Evolutionary conservation across 2,888 invertebrate genomes (phyloP).

Genomic region (Drosophila incognita): DNA sequence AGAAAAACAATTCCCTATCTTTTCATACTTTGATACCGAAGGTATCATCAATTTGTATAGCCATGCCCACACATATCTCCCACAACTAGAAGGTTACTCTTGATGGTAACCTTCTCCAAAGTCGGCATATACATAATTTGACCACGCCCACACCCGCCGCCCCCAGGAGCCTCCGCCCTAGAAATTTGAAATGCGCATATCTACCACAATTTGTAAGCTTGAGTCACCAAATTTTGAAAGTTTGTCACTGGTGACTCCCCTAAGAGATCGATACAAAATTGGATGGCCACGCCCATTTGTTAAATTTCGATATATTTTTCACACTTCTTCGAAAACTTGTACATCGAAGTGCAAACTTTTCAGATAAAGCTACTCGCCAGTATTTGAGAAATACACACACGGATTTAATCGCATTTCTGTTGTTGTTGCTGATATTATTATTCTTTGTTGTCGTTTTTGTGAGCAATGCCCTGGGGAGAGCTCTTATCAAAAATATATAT

Average conservation of each 20-base stretch:
- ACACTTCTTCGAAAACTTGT: neutral
- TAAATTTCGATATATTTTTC: neutral
- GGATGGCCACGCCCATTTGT: neutral
- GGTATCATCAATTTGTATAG: too few relatives aligned
- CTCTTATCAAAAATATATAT: slow-evolving; percentile 41
- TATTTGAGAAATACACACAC: slow-evolving; percentile 29
- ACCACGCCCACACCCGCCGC: too few relatives aligned
- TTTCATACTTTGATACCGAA: neutral
- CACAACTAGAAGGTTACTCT: too few relatives aligned
- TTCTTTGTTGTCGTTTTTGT: slow-evolving; percentile 15
- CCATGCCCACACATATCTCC: too few relatives aligned
- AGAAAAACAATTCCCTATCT: neutral
- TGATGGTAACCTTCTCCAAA: too few relatives aligned
- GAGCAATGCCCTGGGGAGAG: slow-evolving; percentile 32
- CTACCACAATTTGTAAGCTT: too few relatives aligned
- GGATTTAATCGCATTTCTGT: slow-evolving; percentile 31
- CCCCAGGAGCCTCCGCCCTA: too few relatives aligned
- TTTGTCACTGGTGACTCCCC: too few relatives aligned
- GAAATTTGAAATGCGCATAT: too few relatives aligned
- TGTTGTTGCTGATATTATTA: slow-evolving; percentile 5
- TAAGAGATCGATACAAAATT: too few relatives aligned
- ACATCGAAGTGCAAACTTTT: neutral
- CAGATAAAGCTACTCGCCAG: slow-evolving; percentile 24
- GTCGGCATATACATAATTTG: too few relatives aligned
- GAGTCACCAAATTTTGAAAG: too few relatives aligned